Conservation (phyloP, 1,140 invertebrate genomes). For the Lepidotrigona ventralis region DNA sequence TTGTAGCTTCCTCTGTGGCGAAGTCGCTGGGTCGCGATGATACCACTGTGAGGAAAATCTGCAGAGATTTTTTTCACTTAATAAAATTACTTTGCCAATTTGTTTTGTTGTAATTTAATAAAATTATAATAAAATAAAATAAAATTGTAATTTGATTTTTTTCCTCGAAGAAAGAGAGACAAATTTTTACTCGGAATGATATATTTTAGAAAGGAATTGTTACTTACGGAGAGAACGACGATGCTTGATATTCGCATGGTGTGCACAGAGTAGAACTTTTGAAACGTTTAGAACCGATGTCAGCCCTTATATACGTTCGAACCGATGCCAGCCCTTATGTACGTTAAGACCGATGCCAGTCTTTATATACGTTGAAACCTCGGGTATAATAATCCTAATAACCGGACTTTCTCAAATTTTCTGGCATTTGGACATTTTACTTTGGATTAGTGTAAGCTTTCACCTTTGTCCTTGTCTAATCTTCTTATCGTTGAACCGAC, state of each 20-base stretch:
- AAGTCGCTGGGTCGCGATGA: background rate
- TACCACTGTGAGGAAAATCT: constrained; percentile 21
- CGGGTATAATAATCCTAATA: background rate
- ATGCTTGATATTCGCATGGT: background rate
- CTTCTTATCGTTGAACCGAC: background rate
- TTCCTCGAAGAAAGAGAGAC: background rate
- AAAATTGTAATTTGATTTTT: no score
- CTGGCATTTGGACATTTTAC: background rate
- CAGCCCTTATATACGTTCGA: background rate
- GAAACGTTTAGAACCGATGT: background rate
- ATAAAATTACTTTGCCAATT: background rate
- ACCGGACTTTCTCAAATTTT: background rate
- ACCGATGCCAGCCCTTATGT: background rate
- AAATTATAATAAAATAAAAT: no score
- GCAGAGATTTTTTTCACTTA: background rate
- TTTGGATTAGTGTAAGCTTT: background rate
- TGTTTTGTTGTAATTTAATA: background rate
- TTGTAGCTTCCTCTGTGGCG: background rate
- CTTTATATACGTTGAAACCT: background rate
- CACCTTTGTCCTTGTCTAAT: background rate
- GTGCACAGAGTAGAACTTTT: background rate
- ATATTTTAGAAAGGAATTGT: background rate
- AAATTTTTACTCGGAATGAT: no score
- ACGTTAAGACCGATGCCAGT: background rate
- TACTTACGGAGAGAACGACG: background rate